Evolutionary conservation across 23 tunicate species (phyloP).

Genomic region (Clavelina lepadiformis): DNA sequence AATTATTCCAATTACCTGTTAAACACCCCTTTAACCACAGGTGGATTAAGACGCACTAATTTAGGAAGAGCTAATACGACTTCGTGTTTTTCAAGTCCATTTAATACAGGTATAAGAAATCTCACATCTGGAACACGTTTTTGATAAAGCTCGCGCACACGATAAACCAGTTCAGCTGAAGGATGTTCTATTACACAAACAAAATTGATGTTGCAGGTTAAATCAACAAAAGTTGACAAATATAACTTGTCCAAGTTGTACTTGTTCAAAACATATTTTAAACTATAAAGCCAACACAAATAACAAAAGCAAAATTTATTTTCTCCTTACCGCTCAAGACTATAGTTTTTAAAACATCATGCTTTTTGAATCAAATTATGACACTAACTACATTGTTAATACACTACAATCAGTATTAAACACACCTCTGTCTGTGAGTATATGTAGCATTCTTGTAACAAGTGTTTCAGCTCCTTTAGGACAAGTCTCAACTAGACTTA

Average conservation of each 20-base stretch:
- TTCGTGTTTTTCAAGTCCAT: constrained; percentile 81
- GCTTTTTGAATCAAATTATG: too few relatives aligned
- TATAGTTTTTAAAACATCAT: too few relatives aligned
- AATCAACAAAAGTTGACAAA: too few relatives aligned
- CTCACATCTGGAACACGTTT: constrained; percentile 90
- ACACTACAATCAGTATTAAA: too few relatives aligned
- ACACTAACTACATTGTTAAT: too few relatives aligned
- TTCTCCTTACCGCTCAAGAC: too few relatives aligned
- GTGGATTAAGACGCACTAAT: constrained; percentile 55
- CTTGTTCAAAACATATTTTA: too few relatives aligned
- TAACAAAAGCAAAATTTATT: too few relatives aligned
- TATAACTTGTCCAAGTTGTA: too few relatives aligned
- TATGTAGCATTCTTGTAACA: constrained; percentile 93
- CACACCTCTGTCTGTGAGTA: constrained; percentile 78
- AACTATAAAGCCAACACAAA: too few relatives aligned
- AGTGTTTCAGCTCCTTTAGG: constrained; percentile 96
- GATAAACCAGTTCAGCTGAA: constrained; percentile 45
- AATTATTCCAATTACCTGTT: constrained; percentile 47
- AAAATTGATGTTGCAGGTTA: too few relatives aligned
- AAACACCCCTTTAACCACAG: constrained; percentile 79
- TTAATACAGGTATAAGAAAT: constrained; percentile 90
- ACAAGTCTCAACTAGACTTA: constrained; percentile 67
- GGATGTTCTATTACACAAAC: too few relatives aligned
- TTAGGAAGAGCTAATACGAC: constrained; percentile 84
- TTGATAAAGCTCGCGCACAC: constrained; percentile 60